phyloP scores from a whole-genome alignment of 2,888 invertebrate species.

The Agonopterix alstromeriana region DNA sequence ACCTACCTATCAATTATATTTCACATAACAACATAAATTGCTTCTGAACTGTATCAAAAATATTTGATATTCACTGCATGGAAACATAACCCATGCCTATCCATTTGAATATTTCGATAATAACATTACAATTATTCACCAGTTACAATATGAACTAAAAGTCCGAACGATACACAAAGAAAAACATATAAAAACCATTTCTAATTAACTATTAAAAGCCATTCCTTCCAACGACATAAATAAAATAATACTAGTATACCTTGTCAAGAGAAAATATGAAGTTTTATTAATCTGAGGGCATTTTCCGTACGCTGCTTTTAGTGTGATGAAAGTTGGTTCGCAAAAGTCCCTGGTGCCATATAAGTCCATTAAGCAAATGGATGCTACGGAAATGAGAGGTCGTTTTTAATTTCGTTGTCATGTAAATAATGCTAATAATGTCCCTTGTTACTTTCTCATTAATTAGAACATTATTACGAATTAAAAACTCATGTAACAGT shows the following conservation, averaged over 20 bases:
- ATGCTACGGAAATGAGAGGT: conserved; percentile 62
- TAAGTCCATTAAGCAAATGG: conserved; percentile 73
- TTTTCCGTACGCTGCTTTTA: conserved; percentile 71
- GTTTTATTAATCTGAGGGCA: conserved; percentile 66
- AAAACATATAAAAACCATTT: no score
- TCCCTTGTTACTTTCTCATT: conserved; percentile 44
- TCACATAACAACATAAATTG: no score
- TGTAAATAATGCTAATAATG: conserved; percentile 59
- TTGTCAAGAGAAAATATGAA: conserved; percentile 50
- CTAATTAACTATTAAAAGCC: no score
- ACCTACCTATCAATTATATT: no score
- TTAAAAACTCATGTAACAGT: conserved; percentile 16
- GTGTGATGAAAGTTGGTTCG: conserved; percentile 69
- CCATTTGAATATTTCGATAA: no score
- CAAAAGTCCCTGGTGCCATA: conserved; percentile 62
- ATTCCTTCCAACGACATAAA: conserved; percentile 6
- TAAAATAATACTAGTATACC: conserved; percentile 14
- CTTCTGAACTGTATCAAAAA: no score
- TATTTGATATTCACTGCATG: no score
- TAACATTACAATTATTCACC: no score
- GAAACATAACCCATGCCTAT: no score
- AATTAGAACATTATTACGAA: conserved; percentile 34
- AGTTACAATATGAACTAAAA: no score
- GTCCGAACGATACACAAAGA: no score
- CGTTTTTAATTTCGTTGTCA: conserved; percentile 68